phyloP scores from a whole-genome alignment of 2,888 invertebrate species.

The Amphimallon solstitiale region DNA sequence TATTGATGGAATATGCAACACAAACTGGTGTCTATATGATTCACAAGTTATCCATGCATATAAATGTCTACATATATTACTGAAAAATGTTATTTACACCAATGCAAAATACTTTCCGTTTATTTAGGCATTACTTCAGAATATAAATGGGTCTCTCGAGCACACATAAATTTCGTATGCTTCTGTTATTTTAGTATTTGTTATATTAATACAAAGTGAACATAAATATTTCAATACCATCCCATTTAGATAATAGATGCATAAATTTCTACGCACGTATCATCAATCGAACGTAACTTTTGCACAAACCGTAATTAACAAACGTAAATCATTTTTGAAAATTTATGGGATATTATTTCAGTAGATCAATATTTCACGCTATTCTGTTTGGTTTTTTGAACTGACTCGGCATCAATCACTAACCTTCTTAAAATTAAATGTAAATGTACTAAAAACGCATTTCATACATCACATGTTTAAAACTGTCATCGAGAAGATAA shows the following conservation, averaged over 20 bases:
- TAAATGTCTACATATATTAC: too few species aligned
- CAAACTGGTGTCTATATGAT: too few species aligned
- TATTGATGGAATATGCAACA: too few species aligned
- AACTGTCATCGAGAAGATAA: conserved; percentile 46
- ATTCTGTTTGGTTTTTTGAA: background rate
- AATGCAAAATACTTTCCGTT: too few species aligned
- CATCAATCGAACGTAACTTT: background rate
- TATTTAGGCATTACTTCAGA: too few species aligned
- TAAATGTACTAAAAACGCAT: conserved; percentile 46
- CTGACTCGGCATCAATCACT: conserved; percentile 40
- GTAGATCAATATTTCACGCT: conserved; percentile 4
- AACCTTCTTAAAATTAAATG: conserved; percentile 49
- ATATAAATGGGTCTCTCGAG: too few species aligned
- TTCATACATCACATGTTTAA: conserved; percentile 43
- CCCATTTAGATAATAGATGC: background rate
- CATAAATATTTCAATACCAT: conserved; percentile 4
- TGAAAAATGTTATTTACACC: too few species aligned
- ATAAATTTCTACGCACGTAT: background rate
- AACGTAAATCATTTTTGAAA: conserved; percentile 19
- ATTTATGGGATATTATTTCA: conserved; percentile 20
- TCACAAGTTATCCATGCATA: too few species aligned
- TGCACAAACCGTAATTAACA: background rate
- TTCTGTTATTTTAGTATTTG: too few species aligned
- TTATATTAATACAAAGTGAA: background rate
- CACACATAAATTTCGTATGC: too few species aligned